A percentile compares a stretch with the other conserved stretches of the same genome.
These are phyloP conservation scores for Melanophora roralis DNA, from an alignment of 2,888 invertebrate species.

Conservation along the genomic window DNA sequence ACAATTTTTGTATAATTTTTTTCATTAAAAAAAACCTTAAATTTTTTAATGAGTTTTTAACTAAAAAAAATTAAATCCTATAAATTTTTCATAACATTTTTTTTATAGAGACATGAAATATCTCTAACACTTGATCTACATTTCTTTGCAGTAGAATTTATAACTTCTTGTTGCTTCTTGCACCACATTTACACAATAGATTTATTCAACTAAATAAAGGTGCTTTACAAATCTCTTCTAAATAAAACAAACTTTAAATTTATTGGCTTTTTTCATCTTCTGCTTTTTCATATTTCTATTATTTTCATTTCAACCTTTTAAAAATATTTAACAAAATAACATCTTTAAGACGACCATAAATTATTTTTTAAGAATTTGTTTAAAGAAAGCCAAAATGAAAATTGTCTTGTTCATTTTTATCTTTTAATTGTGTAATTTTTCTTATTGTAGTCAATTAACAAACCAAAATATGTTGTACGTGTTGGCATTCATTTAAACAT, in stretches of 20 bases:
- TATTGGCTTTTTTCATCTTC: conserved; percentile 50
- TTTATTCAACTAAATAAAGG: conserved; percentile 22
- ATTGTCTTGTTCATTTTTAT: conserved; percentile 53
- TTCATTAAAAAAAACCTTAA: conserved; percentile 29
- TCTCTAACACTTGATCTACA: conserved; percentile 61
- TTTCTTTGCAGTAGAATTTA: conserved; percentile 31
- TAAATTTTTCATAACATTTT: conserved; percentile 42
- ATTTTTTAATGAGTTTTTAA: conserved; percentile 58
- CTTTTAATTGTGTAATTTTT: conserved; percentile 63
- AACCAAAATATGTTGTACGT: conserved; percentile 62
- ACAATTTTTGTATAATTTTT: conserved; percentile 10
- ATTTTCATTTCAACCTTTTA: not conserved
- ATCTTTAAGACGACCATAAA: conserved; percentile 57
- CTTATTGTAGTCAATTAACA: conserved; percentile 63
- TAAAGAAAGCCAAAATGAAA: not conserved
- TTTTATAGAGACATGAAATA: conserved; percentile 8
- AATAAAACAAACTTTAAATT: conserved; percentile 47
- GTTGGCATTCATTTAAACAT: conserved; percentile 60
- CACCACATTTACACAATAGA: not conserved
- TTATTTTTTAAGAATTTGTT: conserved; percentile 53
- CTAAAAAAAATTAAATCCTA: conserved; percentile 47
- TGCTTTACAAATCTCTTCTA: conserved; percentile 55
- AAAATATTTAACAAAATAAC: conserved; percentile 34
- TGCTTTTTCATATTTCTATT: not conserved
- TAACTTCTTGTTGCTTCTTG: conserved; percentile 33